phyloP scores from a whole-genome alignment of 2,797 vertebrate species.

The Pseudochirops corinnae region DNA sequence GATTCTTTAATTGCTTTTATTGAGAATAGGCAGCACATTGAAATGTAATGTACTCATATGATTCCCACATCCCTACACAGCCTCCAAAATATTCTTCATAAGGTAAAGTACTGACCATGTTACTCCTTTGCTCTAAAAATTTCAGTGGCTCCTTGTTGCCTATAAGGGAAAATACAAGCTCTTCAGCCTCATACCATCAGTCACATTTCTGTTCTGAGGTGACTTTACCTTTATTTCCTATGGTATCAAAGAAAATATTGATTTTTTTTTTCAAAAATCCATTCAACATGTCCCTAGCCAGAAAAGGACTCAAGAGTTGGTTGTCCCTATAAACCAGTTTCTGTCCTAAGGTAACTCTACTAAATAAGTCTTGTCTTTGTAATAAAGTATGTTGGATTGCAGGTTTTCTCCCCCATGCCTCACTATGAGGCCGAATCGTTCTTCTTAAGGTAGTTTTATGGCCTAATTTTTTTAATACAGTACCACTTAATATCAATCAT shows the following conservation, averaged over 20 bases:
- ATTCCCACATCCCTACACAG: background rate
- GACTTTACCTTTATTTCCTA: constrained; percentile 18
- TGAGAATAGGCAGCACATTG: background rate
- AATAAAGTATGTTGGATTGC: constrained; percentile 78
- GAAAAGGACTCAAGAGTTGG: constrained; percentile 22
- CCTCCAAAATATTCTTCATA: background rate
- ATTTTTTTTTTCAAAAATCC: constrained; percentile 3
- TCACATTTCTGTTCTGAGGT: background rate
- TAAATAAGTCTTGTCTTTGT: constrained; percentile 75
- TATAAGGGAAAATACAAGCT: background rate
- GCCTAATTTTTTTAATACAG: constrained; percentile 74
- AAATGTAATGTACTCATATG: background rate
- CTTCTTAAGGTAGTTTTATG: constrained; percentile 75
- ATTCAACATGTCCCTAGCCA: background rate
- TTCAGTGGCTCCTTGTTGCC: background rate
- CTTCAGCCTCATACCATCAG: background rate
- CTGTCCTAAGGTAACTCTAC: constrained; percentile 23
- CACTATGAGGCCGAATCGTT: constrained; percentile 62
- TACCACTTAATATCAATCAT: constrained; percentile 76
- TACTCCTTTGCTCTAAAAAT: background rate
- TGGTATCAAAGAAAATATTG: background rate
- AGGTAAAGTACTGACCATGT: background rate
- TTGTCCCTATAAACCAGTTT: constrained; percentile 17
- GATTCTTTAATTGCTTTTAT: background rate
- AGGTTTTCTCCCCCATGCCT: constrained; percentile 59